Conservation (phyloP, 2,113 vertebrate genomes). For the crab-eating macaque (Macaca fascicularis) region T2T-MFA8v1.1 NC_088378.1:88516001-88516500, state of each 20-base stretch:
- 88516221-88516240: neutral
- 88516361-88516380: neutral
- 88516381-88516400: neutral
- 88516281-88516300: neutral
- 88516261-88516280: neutral
- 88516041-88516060: neutral
- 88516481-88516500: neutral
- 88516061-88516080: neutral
- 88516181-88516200: neutral
- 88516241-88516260: neutral
- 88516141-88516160: neutral
- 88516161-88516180: neutral
- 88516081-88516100: neutral
- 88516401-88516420: neutral
- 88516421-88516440: slow-evolving; percentile 20
- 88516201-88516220: neutral
- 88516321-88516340: neutral
- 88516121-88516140: neutral
- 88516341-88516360: neutral
- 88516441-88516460: neutral
- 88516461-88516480: slow-evolving; percentile 27
- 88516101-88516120: neutral
- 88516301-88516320: slow-evolving; percentile 7
- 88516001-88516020: neutral
- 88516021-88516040: neutral